Base-by-base conservation (phyloP, 2,797 vertebrate genomes). In the Acanthurus leucopareius region DNA sequence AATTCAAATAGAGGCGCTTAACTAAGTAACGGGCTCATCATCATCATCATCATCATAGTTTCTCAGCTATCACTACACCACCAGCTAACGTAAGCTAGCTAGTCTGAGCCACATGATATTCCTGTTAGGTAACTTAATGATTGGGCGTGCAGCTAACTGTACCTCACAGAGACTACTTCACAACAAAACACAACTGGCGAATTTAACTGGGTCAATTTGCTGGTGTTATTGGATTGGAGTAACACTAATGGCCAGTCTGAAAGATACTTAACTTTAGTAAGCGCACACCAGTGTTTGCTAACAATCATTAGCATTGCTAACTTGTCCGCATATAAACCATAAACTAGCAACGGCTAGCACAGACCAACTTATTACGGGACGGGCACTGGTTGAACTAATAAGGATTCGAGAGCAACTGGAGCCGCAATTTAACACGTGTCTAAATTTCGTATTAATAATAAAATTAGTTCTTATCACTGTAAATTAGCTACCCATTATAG, bases 301-400 rank as follows among this genome's bases (percentile, higher is more conserved):
- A 32, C 52, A 52, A 1, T n/a, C 2, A n/a, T 77, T 89, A 87
- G 85, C 88, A 65, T 49, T 22, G 86, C 86, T 88, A 91, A 51
- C 59, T 28, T 51, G 14, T 47, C 25, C 5, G 4, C 19, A 54
- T 9, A 51, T 28, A 53, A 77, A 58, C 45, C 45, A 48, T 42
- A 35, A 52, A 28, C 14, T 45, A 81, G 64, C 40, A 15, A 0
- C 3, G 16, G 45, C 66, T 80, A 49, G 20, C 59, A n/a, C 14
- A 1, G 49, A 62, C 17, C 28, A 32, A 32, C 28, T 32, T 28
- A 14, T 20, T 10, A 48, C 28, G 16, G 35, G 52, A 42, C 72
- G 5, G 11, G 3, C 45, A 44, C 25, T 3, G 22, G 7, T 17
- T 61, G 59, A 59, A 62, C 65, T 45, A 40, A 51, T 2, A 8